Conservation (phyloP, 1,140 invertebrate genomes). For the Aphelinus atriplicis region DNA sequence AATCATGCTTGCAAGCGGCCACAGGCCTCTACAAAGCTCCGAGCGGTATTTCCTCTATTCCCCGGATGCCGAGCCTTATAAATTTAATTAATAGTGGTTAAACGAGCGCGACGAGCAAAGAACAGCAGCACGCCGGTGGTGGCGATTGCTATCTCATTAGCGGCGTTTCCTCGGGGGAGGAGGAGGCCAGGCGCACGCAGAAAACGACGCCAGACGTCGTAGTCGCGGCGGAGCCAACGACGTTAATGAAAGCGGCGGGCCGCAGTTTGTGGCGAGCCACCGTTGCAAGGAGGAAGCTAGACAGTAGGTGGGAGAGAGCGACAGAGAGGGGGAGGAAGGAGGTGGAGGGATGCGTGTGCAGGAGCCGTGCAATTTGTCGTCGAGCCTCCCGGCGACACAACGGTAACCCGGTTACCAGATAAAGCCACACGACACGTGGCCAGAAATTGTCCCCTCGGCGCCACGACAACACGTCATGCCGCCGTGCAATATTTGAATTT, state of each 20-base stretch:
- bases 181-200: too few relatives aligned
- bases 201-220: not conserved
- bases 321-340: too few relatives aligned
- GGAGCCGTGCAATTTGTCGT: constrained; percentile 19
- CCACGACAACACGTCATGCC: not conserved
- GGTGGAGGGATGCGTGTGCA: not conserved
- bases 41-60: too few relatives aligned
- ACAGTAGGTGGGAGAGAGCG: too few relatives aligned
- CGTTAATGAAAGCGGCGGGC: constrained; percentile 22
- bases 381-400: not conserved
- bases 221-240: not conserved
- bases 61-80: not conserved
- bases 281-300: not conserved
- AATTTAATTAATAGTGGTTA: constrained; percentile 51
- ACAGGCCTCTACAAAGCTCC: too few relatives aligned
- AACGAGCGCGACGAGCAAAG: constrained; percentile 26
- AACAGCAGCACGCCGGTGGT: not conserved
- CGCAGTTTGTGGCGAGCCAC: constrained; percentile 13
- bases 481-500: not conserved
- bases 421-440: constrained; percentile 1
- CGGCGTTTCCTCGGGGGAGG: not conserved
- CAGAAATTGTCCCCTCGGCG: not conserved
- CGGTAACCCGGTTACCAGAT: constrained; percentile 14
- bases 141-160: constrained; percentile 43
- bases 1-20: too few relatives aligned